These are phyloP conservation scores for Gymnocheta viridis DNA, from an alignment of 2,888 invertebrate species.

Conservation along the genomic window DNA sequence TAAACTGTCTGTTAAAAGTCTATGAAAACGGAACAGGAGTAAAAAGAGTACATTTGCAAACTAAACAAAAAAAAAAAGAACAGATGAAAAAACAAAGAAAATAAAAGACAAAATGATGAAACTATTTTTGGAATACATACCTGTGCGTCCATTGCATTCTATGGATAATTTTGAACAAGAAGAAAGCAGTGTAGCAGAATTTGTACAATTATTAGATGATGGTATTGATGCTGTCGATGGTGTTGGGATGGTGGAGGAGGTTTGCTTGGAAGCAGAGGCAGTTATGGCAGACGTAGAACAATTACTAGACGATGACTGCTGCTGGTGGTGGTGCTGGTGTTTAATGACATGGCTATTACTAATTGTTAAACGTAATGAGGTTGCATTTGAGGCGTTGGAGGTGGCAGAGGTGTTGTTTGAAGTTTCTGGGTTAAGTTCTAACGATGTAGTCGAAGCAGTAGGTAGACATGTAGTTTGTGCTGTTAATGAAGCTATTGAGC, in stretches of 20 bases:
- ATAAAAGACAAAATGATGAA: slow-evolving; percentile 38
- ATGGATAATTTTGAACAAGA: slow-evolving; percentile 80
- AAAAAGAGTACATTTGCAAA: slow-evolving; percentile 19
- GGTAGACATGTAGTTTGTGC: slow-evolving; percentile 72
- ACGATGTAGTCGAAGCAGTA: slow-evolving; percentile 18
- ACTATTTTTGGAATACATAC: slow-evolving; percentile 81
- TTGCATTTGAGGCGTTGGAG: slow-evolving; percentile 23
- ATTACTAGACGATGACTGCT: slow-evolving; percentile 57
- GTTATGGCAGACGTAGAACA: slow-evolving; percentile 56
- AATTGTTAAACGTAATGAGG: slow-evolving; percentile 60
- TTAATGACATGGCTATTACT: slow-evolving; percentile 37
- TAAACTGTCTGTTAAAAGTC: slow-evolving; percentile 65
- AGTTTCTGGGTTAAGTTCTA: slow-evolving; percentile 65
- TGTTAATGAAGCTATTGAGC: slow-evolving; percentile 77
- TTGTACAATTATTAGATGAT: slow-evolving; percentile 65
- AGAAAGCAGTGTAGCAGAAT: slow-evolving; percentile 69
- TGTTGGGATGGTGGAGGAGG: slow-evolving; percentile 43
- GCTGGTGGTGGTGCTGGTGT: slow-evolving; percentile 45
- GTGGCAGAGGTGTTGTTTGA: slow-evolving; percentile 74
- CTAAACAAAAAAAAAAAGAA: background rate
- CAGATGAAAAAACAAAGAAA: background rate
- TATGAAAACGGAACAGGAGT: slow-evolving; percentile 23
- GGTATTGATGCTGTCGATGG: slow-evolving; percentile 64
- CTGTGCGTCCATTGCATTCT: slow-evolving; percentile 86
- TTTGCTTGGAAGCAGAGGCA: slow-evolving; percentile 53